Evolutionary conservation across 2,888 invertebrate genomes (phyloP), one percentile per base, ranked within the genome.

Genomic region (Mechanitis messenoides): DNA sequence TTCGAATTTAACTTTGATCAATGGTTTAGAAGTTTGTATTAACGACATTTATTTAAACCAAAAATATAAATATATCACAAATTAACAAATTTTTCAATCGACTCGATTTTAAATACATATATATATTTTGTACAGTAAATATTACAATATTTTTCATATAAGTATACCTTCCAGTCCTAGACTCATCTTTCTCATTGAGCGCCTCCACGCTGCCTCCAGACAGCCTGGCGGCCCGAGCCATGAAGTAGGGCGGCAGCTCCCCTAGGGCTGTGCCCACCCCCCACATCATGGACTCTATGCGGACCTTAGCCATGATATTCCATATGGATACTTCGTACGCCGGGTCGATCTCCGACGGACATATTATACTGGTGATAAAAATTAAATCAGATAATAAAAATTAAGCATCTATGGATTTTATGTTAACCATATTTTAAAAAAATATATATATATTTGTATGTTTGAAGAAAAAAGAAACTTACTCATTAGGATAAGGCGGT

Each of bases 401-500:
- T 20, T 2, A 28, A 47, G 20, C 28, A 47, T 47, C 1, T 20
- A 6, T 7, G 38, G 38, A 38, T 4, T 38, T 38, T 20, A 20
- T 20, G 20, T 20, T 20, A 20, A 20, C 20, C 20, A 1, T 20
- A 20, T 20, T 20, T 20, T 1, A n/a, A n/a, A n/a, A n/a, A n/a
- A n/a, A n/a, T n/a, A n/a, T n/a, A 20, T 20, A 20, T 20, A 20
- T 20, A 20, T 50, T 0, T 31, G 9, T 31, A 9, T 31, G 5
- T 5, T 31, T 7, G 2, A 50, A 31, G 2, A 47, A 3, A 47
- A 28, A 38, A 46, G 12, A 84, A 87, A 11, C 42, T 93, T 83
- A 97, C 95, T 98, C 96, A 79, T 97, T 97, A 33, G 99, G 99
- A 91, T 99, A 99, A 0, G 99, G 99, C 56, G 99, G 99, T 74